phyloP scores from a whole-genome alignment of 2,797 vertebrate species.

The Malacoraja senta region DNA sequence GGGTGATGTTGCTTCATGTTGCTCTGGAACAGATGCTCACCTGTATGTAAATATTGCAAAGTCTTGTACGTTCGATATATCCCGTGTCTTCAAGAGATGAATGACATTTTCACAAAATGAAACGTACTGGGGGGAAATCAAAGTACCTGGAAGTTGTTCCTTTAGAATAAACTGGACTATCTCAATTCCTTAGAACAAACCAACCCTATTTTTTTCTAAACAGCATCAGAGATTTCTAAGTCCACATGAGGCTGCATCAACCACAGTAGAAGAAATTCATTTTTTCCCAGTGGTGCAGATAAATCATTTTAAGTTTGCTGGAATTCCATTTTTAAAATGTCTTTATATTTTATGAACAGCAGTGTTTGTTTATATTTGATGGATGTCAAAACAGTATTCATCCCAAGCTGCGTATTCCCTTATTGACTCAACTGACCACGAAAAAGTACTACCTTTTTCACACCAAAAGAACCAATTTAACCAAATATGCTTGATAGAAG shows the following conservation, averaged over 20 bases:
- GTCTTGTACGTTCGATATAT: slow-evolving; percentile 41
- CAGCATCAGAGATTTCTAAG: not conserved
- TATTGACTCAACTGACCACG: not conserved
- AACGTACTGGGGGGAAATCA: slow-evolving; percentile 42
- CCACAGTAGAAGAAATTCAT: slow-evolving; percentile 5
- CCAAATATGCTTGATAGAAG: not conserved
- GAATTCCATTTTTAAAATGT: not conserved
- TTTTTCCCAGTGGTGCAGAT: not conserved
- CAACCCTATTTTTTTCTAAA: slow-evolving; percentile 41
- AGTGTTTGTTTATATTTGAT: not conserved
- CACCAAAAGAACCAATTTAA: not conserved
- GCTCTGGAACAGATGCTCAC: slow-evolving; percentile 42
- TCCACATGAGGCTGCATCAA: not conserved
- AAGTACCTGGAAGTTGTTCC: slow-evolving; percentile 42
- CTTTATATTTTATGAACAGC: not conserved
- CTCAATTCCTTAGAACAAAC: slow-evolving; percentile 40
- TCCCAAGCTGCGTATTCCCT: slow-evolving; percentile 1
- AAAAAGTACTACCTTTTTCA: not conserved
- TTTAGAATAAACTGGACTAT: slow-evolving; percentile 37
- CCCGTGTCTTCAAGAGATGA: slow-evolving; percentile 44
- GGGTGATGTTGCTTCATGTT: slow-evolving; percentile 38
- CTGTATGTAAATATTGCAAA: slow-evolving; percentile 43
- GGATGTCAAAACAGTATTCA: slow-evolving; percentile 10
- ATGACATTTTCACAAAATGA: slow-evolving; percentile 47
- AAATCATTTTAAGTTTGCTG: not conserved